These are phyloP conservation scores for Trypoxylus dichotomus DNA, from an alignment of 1,140 invertebrate species.

Conservation along the genomic window DNA sequence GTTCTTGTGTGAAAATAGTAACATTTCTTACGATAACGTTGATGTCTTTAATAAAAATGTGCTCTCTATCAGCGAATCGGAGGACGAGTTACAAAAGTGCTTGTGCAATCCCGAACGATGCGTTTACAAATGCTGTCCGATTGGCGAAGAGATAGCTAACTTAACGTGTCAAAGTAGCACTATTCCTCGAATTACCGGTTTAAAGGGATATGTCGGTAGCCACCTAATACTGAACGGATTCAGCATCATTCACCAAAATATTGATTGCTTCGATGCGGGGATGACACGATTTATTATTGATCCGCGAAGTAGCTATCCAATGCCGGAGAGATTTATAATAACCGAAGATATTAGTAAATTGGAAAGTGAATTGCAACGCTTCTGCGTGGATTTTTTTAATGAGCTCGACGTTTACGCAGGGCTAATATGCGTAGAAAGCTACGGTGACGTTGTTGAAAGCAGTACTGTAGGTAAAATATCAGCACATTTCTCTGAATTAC, in stretches of 20 bases:
- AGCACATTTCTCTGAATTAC: no score
- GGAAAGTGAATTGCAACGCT: not conserved
- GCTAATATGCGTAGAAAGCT: not conserved
- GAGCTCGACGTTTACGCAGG: not conserved
- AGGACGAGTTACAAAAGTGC: not conserved
- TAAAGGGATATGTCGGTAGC: not conserved
- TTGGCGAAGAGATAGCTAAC: not conserved
- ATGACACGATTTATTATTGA: constrained; percentile 3
- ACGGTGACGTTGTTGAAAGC: not conserved
- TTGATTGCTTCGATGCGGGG: not conserved
- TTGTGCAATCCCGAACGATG: not conserved
- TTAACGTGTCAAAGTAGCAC: not conserved
- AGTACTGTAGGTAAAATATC: not conserved
- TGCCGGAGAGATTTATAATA: not conserved
- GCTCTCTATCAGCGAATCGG: not conserved
- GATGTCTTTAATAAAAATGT: not conserved
- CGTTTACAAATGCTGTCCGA: not conserved
- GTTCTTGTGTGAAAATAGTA: not conserved
- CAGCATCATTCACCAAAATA: not conserved
- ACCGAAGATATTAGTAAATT: not conserved
- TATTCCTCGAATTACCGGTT: not conserved
- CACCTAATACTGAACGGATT: not conserved
- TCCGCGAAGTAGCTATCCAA: not conserved
- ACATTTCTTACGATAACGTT: not conserved
- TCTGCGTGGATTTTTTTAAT: not conserved